Percentiles rank a stretch among this genome's conserved stretches.
phyloP scores from a whole-genome alignment of 2,113 vertebrate species.

The Poeciliopsis prolifica region DNA sequence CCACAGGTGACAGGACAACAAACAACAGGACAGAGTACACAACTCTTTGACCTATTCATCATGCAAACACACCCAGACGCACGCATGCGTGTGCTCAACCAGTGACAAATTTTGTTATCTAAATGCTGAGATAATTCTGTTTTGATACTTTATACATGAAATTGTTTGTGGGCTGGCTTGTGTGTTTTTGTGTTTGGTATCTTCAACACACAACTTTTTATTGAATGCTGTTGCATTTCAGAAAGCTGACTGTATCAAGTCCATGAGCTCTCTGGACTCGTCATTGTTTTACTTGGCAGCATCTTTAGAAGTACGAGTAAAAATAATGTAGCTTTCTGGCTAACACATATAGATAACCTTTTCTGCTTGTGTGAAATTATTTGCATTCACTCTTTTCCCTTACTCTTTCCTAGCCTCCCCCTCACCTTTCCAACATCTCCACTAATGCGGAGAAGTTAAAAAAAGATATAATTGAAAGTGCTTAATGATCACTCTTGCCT shows the following conservation, averaged over 20 bases:
- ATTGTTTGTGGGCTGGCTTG: not conserved
- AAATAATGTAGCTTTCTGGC: conserved; percentile 17
- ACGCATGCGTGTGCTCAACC: not conserved
- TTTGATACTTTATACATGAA: conserved; percentile 2
- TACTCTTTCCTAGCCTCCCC: not conserved
- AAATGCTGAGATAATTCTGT: conserved; percentile 16
- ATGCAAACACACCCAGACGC: not conserved
- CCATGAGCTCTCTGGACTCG: conserved; percentile 25
- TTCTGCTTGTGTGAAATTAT: not conserved
- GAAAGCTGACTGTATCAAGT: conserved; percentile 15
- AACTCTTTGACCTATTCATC: conserved; percentile 66
- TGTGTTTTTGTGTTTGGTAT: not conserved
- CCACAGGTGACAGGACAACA: conserved; percentile 62
- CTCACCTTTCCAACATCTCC: not conserved
- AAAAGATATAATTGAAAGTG: not conserved
- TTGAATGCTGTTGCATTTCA: conserved; percentile 5
- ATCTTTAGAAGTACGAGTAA: conserved; percentile 6
- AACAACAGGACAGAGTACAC: conserved; percentile 60
- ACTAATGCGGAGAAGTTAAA: not conserved
- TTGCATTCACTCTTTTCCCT: not conserved
- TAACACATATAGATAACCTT: not conserved
- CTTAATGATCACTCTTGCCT: not conserved
- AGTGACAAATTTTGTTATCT: conserved; percentile 15
- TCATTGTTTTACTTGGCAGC: conserved; percentile 38
- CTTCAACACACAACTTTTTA: not conserved